These are phyloP conservation scores for Fringilla coelebs DNA, from an alignment of 2,797 vertebrate species.

Conservation along the genomic window DNA sequence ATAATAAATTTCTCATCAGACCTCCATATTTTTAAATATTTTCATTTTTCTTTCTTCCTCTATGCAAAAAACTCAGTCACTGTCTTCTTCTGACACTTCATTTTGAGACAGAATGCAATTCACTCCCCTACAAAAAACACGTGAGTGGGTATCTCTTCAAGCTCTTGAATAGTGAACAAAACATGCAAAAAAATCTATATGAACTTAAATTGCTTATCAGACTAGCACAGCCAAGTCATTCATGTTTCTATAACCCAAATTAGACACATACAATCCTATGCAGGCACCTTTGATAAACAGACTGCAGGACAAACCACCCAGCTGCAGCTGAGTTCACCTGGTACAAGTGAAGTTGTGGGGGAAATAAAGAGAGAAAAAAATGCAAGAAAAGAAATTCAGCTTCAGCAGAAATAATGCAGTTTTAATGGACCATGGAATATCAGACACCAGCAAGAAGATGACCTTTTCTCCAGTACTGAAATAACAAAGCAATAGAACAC, in stretches of 20 bases:
- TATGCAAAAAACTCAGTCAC: not conserved
- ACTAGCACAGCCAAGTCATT: not conserved
- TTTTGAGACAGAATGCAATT: not conserved
- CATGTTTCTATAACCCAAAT: not conserved
- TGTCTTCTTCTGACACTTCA: not conserved
- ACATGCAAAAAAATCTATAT: not conserved
- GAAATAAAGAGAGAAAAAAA: not conserved
- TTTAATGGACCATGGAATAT: not conserved
- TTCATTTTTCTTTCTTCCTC: not conserved
- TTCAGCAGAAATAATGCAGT: not conserved
- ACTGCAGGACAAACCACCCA: not conserved
- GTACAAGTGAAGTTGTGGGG: not conserved
- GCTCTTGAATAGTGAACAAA: not conserved
- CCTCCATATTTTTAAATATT: not conserved
- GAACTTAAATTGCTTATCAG: not conserved
- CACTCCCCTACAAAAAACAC: not conserved
- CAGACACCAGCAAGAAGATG: not conserved
- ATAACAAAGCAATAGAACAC: constrained; percentile 3
- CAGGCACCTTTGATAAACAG: not conserved
- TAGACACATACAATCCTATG: not conserved
- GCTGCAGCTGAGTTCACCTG: not conserved
- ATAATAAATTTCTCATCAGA: not conserved
- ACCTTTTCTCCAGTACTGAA: constrained; percentile 40
- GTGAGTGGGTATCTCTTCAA: not conserved
- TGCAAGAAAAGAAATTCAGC: not conserved